Evolutionary conservation across 2,113 vertebrate species (phyloP), one percentile per base, ranked within the genome.

Genomic region (Muntiacus muntjak): DNA sequence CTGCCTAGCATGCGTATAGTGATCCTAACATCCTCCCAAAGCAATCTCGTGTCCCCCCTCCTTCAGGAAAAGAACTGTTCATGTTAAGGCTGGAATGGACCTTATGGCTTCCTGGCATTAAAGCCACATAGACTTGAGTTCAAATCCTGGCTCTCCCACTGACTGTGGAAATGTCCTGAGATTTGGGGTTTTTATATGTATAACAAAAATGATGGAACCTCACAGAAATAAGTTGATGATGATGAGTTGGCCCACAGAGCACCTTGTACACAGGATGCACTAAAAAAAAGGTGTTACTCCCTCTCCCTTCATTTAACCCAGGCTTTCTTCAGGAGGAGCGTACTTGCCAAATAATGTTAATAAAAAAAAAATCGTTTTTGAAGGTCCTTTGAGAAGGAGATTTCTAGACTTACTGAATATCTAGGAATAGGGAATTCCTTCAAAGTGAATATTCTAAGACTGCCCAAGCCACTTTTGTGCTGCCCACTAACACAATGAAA

Each of bases 291-390:
- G n/a, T 54, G 71, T 11, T n/a, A 9, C 28, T 71, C 3, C 9
- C 67, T 84, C 21, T 82, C 23, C 8, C 71, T 74, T 93, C 8
- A 26, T 64, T 47, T 14, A 78, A 36, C 55, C 23, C 57, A 14
- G 67, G 50, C 71, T 84, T 94, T 30, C 40, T 76, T 78, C 52
- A 88, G n/a, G 85, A 94, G 14, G 52, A 85, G 16, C 16, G 30
- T 40, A 84, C 85, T 95, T 93, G 85, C 64, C 81, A 81, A 93
- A 74, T 82, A 97, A 94, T 55, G 50, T 45, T 45, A 97, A 91
- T 64, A 10, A 45, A 45, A 45, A 45, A 45, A 45, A 43, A 43
- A 1, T 45, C 8, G 2, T 95, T 78, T 64, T 94, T 45, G 16
- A 19, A 54, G 50, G 36, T 82, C 36, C 94, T 93, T 87, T 55